Percentiles rank a stretch among this genome's conserved stretches.
Conservation (phyloP, 2,888 invertebrate genomes). For the Cylindroiulus punctatus region DNA sequence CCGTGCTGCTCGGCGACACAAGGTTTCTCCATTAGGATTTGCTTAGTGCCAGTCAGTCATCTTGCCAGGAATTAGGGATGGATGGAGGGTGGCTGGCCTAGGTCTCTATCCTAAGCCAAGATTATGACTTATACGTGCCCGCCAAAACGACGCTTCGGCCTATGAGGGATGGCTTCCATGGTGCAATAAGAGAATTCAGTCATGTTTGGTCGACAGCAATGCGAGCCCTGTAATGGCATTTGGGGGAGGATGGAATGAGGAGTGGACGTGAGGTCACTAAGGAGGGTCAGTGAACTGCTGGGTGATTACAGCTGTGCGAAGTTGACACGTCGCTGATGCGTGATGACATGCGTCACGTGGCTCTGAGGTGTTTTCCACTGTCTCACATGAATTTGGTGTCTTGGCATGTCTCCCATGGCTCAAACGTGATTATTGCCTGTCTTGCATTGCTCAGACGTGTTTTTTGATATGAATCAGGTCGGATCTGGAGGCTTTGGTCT, state of each 20-base stretch:
- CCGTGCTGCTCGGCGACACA: neutral
- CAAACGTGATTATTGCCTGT: too few relatives aligned
- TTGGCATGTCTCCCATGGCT: too few relatives aligned
- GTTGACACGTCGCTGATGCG: too few relatives aligned
- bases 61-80: neutral
- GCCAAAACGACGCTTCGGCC: neutral
- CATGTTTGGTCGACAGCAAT: neutral
- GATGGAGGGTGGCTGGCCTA: neutral
- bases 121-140: slow-evolving; percentile 17
- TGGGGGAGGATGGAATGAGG: neutral
- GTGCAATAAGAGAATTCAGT: neutral
- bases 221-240: neutral
- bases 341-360: too few relatives aligned
- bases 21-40: slow-evolving; percentile 32
- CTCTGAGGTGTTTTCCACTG: too few relatives aligned
- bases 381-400: too few relatives aligned
- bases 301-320: too few relatives aligned
- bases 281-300: neutral
- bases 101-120: neutral
- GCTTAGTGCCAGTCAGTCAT: slow-evolving; percentile 25
- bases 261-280: neutral
- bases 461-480: too few relatives aligned
- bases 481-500: too few relatives aligned
- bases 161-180: neutral
- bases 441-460: too few relatives aligned